Evolutionary conservation across 53 echinoderm and acorn worm genomes (phyloP).

Genomic region (Apostichopus leukothele): DNA sequence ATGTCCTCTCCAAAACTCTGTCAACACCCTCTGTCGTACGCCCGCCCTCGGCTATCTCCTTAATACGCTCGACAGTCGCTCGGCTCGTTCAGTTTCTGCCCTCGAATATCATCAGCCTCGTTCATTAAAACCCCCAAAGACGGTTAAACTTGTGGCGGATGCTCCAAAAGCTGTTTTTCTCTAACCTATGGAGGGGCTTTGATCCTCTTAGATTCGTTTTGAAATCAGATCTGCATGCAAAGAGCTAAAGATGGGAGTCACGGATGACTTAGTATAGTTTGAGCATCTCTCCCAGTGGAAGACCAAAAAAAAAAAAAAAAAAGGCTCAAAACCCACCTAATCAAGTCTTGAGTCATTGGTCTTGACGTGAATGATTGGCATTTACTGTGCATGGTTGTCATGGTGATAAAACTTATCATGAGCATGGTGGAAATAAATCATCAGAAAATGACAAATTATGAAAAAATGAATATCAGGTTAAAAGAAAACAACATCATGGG

Average conservation of each 20-base stretch:
- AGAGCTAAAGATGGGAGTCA: neutral
- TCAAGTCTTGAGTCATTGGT: constrained; percentile 14
- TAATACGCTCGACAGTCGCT: neutral
- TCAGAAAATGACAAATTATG: too few relatives aligned
- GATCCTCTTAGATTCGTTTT: neutral
- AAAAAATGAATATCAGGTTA: too few relatives aligned
- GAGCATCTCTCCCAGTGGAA: neutral
- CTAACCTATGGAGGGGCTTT: neutral
- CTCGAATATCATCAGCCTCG: neutral
- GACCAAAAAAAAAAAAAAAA: too few relatives aligned
- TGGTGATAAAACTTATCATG: neutral
- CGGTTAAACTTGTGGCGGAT: neutral
- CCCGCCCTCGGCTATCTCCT: neutral
- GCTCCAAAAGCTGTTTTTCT: constrained; percentile 1
- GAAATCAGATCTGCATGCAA: neutral
- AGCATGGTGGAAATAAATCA: too few relatives aligned
- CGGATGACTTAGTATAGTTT: neutral
- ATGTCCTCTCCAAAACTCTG: neutral
- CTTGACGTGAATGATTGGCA: neutral
- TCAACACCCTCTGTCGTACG: neutral
- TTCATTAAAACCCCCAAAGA: neutral
- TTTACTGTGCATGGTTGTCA: neutral
- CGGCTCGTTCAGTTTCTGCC: neutral
- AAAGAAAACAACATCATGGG: too few relatives aligned
- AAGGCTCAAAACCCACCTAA: neutral